Percentiles rank a stretch among this genome's conserved stretches.
Conservation (phyloP, 2,113 vertebrate genomes). For the Puntigrus tetrazona region DNA sequence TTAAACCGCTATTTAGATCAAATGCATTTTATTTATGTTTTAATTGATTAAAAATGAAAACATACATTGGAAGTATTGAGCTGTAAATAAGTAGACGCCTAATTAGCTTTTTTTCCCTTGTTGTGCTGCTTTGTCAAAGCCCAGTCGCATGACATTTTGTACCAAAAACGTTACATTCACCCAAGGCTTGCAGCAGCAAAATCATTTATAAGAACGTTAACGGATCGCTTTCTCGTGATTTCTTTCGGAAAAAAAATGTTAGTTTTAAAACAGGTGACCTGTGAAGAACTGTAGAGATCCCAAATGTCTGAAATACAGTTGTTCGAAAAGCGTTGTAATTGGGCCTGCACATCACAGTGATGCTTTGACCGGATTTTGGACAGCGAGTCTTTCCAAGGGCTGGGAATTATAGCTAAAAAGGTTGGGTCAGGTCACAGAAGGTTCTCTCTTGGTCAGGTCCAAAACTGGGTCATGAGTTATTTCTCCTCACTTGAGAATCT, state of each 20-base stretch:
- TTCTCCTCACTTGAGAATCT: conserved; percentile 49
- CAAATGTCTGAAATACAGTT: not conserved
- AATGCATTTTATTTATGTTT: not conserved
- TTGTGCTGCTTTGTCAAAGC: not conserved
- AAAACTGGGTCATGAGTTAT: conserved; percentile 57
- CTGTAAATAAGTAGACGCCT: not conserved
- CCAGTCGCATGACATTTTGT: not conserved
- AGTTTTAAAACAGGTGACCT: not conserved
- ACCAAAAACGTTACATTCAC: not conserved
- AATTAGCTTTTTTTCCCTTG: not conserved
- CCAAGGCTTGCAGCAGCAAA: not conserved
- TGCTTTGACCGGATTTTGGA: not conserved
- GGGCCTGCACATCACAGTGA: not conserved
- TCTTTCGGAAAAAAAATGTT: not conserved
- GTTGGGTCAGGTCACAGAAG: conserved; percentile 25
- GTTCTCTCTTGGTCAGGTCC: conserved; percentile 52
- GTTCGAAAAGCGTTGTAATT: conserved; percentile 11
- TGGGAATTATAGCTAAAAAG: not conserved
- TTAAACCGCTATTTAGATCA: not conserved
- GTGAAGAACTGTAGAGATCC: not conserved
- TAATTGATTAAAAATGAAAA: not conserved
- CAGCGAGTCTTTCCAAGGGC: conserved; percentile 23
- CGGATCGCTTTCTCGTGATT: not conserved
- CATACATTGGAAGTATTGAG: not conserved
- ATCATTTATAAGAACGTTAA: not conserved